These are phyloP conservation scores for Lymantria monacha DNA, from an alignment of 2,888 invertebrate species.

Conservation along the genomic window DNA sequence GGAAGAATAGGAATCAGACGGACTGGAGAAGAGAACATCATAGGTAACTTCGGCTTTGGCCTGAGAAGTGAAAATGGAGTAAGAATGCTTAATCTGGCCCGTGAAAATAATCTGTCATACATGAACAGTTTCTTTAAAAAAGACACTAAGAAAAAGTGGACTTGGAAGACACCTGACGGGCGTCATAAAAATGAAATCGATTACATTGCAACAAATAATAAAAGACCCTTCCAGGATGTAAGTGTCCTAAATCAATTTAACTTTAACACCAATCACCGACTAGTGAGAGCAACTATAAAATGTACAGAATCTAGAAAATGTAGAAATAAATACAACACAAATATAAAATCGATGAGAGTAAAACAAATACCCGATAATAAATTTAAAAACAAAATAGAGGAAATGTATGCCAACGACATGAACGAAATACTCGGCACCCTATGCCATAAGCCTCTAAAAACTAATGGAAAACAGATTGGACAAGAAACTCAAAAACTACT, in stretches of 20 bases:
- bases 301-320: background rate
- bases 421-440: no score
- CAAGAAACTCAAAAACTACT: no score
- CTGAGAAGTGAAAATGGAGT: background rate
- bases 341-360: no score
- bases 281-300: background rate
- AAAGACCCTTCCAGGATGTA: background rate
- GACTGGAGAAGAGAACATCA: background rate
- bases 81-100: background rate
- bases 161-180: background rate
- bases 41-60: background rate
- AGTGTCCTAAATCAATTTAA: background rate
- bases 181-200: background rate
- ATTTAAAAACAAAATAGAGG: no score
- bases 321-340: background rate
- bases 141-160: background rate
- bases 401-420: no score
- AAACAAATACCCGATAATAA: no score
- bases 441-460: no score
- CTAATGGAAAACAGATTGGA: no score
- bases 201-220: background rate
- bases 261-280: constrained; percentile 1
- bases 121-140: background rate
- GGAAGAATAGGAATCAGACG: background rate
- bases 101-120: background rate